phyloP scores from a whole-genome alignment of 2,797 vertebrate genomes.

The Cryptoblepharus egeriae region DNA sequence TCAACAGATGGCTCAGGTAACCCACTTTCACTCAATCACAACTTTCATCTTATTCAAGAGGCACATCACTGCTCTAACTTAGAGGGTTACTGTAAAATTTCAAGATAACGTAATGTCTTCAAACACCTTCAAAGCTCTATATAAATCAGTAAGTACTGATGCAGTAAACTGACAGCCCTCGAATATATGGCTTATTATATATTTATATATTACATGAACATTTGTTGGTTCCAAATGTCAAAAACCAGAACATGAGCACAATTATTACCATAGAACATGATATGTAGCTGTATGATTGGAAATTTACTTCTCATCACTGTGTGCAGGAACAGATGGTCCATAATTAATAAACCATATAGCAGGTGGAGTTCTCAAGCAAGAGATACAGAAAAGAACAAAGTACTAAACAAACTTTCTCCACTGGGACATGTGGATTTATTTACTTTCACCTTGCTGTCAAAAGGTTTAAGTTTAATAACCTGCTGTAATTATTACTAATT shows the following conservation, averaged over 20 bases:
- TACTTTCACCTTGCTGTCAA: slow-evolving; percentile 9
- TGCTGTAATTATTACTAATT: not conserved
- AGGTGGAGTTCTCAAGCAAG: slow-evolving; percentile 18
- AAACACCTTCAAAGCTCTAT: not conserved
- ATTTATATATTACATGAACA: not conserved
- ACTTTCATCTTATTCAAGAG: too few relatives aligned
- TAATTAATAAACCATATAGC: slow-evolving; percentile 28
- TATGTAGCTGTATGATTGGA: not conserved
- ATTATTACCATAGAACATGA: not conserved
- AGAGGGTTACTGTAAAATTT: not conserved
- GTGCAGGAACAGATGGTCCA: slow-evolving; percentile 18
- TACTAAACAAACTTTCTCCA: not conserved
- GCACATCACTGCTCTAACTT: too few relatives aligned
- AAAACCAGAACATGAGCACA: not conserved
- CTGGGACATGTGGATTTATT: not conserved
- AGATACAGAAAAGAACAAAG: slow-evolving; percentile 11
- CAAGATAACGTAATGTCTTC: not conserved
- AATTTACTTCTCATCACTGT: slow-evolving; percentile 13
- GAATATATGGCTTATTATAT: not conserved
- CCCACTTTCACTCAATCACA: not conserved
- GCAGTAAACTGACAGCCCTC: not conserved
- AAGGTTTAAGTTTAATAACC: slow-evolving; percentile 18
- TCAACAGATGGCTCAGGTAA: not conserved
- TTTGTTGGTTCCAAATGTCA: not conserved
- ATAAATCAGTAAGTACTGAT: not conserved